Evolutionary conservation across 2,888 invertebrate species (phyloP).

Genomic region (Protula sp.): DNA sequence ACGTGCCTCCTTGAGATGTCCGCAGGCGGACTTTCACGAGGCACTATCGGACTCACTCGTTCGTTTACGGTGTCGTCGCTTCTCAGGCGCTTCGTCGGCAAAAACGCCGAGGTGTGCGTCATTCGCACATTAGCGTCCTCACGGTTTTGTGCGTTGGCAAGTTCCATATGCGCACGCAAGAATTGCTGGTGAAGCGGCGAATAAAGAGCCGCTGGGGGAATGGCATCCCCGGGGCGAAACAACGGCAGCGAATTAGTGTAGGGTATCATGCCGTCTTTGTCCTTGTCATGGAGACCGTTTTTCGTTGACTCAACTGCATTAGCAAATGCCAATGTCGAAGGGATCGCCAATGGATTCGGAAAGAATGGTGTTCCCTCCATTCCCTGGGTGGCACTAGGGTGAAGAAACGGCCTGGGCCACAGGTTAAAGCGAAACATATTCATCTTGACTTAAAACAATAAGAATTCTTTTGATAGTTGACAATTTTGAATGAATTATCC

Average conservation of each 20-base stretch:
- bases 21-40: background rate
- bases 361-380: background rate
- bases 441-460: no score
- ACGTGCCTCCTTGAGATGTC: background rate
- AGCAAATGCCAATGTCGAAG: background rate
- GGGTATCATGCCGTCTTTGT: background rate
- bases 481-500: no score
- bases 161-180: background rate
- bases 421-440: conserved; percentile 1
- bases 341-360: background rate
- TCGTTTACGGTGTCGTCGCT: background rate
- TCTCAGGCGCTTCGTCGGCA: background rate
- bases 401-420: background rate
- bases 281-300: background rate
- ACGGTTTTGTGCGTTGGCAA: background rate
- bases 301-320: background rate
- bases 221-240: background rate
- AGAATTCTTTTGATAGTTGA: no score
- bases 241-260: background rate
- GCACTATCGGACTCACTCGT: background rate
- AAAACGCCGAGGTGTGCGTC: background rate
- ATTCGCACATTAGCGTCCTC: background rate
- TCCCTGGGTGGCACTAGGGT: background rate
- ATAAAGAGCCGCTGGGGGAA: background rate
- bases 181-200: background rate